These are phyloP conservation scores for Tyria jacobaeae DNA, from an alignment of 2,888 invertebrate genomes.

Conservation along the genomic window DNA sequence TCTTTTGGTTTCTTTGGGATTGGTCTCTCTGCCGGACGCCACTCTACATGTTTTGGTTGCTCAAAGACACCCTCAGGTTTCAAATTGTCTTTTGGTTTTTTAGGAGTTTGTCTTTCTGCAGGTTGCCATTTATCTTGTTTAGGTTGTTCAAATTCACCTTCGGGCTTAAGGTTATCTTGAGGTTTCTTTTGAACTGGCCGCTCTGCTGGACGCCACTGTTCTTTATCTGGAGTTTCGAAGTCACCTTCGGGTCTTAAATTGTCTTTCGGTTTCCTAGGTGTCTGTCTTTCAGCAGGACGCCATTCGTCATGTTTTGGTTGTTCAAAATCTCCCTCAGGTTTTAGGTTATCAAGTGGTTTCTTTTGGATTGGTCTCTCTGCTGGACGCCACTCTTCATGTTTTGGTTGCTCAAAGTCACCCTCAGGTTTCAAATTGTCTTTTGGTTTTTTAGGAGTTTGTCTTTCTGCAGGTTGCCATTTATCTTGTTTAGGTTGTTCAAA, in stretches of 20 bases:
- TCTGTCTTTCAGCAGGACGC: conserved; percentile 66
- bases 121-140: conserved; percentile 75
- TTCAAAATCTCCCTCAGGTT: conserved; percentile 86
- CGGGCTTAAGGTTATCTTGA: conserved; percentile 81
- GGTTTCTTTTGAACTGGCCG: conserved; percentile 77
- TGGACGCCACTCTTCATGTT: conserved; percentile 72
- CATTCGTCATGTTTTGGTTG: conserved; percentile 69
- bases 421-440: conserved; percentile 76
- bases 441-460: conserved; percentile 69
- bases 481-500: conserved; percentile 85
- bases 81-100: conserved; percentile 67
- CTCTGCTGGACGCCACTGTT: conserved; percentile 83
- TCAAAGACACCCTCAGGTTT: conserved; percentile 78
- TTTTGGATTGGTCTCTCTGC: conserved; percentile 70
- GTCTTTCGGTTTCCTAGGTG: conserved; percentile 73
- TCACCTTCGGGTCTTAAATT: conserved; percentile 86
- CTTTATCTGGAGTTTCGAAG: conserved; percentile 69
- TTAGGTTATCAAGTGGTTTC: conserved; percentile 81
- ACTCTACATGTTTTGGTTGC: conserved; percentile 57
- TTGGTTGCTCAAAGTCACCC: conserved; percentile 57
- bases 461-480: conserved; percentile 75
- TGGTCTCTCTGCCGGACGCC: conserved; percentile 54
- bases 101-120: conserved; percentile 64
- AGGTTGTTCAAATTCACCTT: conserved; percentile 58
- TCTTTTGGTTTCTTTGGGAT: conserved; percentile 71